These are phyloP conservation scores for Cynopterus sphinx DNA, from an alignment of 2,797 vertebrate species.

Conservation along the genomic window DNA sequence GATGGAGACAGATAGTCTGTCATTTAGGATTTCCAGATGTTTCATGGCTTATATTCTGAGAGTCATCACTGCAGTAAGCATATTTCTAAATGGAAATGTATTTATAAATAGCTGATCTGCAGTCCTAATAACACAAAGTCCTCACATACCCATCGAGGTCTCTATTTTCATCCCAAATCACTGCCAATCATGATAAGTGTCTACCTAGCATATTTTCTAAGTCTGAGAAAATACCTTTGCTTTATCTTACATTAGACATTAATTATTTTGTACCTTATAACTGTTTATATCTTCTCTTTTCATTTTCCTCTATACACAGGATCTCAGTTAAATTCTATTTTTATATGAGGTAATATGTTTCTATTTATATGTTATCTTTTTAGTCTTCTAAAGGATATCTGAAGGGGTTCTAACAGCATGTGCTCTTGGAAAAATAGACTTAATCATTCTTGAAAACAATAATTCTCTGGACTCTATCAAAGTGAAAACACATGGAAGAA, in stretches of 20 bases:
- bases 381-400: neutral
- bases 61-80: neutral
- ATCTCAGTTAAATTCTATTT: slow-evolving; percentile 25
- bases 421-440: neutral
- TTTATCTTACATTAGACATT: neutral
- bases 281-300: neutral
- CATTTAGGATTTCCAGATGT: neutral
- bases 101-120: slow-evolving; percentile 13
- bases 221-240: slow-evolving; percentile 23
- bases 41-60: slow-evolving; percentile 3
- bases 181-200: neutral
- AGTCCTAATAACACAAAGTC: slow-evolving; percentile 22
- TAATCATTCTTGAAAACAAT: neutral
- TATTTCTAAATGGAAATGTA: neutral
- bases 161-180: slow-evolving; percentile 34
- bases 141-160: neutral
- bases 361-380: neutral
- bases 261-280: neutral
- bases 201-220: neutral
- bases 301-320: neutral
- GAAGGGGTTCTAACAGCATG: neutral
- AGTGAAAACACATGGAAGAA: neutral
- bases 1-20: neutral
- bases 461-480: neutral
- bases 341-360: neutral